Percentiles rank a stretch among this genome's conserved stretches.
These are phyloP conservation scores for Patella vulgata DNA, from an alignment of 1,140 invertebrate species.

Conservation along the genomic window DNA sequence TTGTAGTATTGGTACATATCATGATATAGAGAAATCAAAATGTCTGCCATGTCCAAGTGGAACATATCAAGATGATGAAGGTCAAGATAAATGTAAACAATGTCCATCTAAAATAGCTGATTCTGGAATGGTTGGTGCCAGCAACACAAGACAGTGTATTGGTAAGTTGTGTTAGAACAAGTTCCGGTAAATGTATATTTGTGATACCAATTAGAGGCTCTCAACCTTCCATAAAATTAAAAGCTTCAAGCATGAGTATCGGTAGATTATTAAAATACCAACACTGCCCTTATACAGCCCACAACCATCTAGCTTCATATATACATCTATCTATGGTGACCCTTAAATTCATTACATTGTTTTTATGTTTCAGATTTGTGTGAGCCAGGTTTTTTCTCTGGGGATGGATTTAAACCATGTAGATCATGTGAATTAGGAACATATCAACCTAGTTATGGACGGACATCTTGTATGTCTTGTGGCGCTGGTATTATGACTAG, in stretches of 20 bases:
- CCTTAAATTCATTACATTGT: too few species aligned
- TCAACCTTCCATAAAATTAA: too few species aligned
- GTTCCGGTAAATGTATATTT: too few species aligned
- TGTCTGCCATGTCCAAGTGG: conserved; percentile 89
- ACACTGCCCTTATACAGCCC: too few species aligned
- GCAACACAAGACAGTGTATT: conserved; percentile 90
- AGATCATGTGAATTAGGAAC: conserved; percentile 91
- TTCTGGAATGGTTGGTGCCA: conserved; percentile 69
- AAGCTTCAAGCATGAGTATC: too few species aligned
- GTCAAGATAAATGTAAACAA: conserved; percentile 85
- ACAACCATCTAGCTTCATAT: too few species aligned
- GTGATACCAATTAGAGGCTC: too few species aligned
- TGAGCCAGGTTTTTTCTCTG: conserved; percentile 88
- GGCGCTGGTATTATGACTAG: conserved; percentile 89
- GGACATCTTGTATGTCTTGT: conserved; percentile 88
- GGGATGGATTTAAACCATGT: conserved; percentile 81
- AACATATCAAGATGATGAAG: conserved; percentile 93
- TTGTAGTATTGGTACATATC: conserved; percentile 92
- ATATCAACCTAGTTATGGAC: conserved; percentile 71
- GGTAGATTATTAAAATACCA: too few species aligned
- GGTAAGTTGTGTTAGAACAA: conserved; percentile 68
- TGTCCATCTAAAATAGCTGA: conserved; percentile 86
- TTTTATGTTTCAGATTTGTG: conserved; percentile 88
- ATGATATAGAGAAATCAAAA: conserved; percentile 77
- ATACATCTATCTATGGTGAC: too few species aligned